These are phyloP conservation scores for Bubo blakistoni DNA, from an alignment of 2,113 vertebrate species.

Conservation along the genomic window DNA sequence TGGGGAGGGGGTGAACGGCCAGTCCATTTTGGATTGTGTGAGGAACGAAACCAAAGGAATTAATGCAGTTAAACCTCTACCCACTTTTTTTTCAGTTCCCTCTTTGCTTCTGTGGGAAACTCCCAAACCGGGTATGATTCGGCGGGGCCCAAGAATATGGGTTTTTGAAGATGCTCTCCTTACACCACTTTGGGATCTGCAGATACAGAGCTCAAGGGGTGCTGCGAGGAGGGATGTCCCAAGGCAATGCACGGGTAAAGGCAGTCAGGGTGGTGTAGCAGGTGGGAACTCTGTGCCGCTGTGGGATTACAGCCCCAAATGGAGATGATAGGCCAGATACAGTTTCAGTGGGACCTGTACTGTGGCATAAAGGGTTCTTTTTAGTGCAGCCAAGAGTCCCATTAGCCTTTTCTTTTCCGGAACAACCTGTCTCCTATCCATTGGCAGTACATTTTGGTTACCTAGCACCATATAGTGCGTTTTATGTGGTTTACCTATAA, in stretches of 20 bases:
- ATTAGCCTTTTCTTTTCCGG: conserved; percentile 36
- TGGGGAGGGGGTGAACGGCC: not conserved
- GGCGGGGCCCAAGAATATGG: not conserved
- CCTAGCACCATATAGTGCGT: not conserved
- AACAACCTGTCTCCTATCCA: not conserved
- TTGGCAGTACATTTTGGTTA: not conserved
- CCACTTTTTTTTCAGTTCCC: not conserved
- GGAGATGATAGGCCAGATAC: not conserved
- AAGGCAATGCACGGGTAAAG: fast-evolving
- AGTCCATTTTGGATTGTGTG: not conserved
- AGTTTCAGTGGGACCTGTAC: not conserved
- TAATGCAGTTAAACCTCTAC: not conserved
- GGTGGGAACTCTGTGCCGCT: not conserved
- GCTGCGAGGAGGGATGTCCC: not conserved
- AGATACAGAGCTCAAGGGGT: not conserved
- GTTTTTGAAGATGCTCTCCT: not conserved
- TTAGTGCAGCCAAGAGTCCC: conserved; percentile 34
- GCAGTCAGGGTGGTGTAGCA: not conserved
- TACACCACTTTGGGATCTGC: fast-evolving
- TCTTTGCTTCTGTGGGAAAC: not conserved
- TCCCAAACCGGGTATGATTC: fast-evolving
- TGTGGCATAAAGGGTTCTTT: not conserved
- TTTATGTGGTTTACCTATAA: not conserved
- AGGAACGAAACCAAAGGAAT: not conserved
- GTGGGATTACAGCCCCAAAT: not conserved